These are phyloP conservation scores for Enoplosus armatus DNA, from an alignment of 2,797 vertebrate species.

Conservation along the genomic window DNA sequence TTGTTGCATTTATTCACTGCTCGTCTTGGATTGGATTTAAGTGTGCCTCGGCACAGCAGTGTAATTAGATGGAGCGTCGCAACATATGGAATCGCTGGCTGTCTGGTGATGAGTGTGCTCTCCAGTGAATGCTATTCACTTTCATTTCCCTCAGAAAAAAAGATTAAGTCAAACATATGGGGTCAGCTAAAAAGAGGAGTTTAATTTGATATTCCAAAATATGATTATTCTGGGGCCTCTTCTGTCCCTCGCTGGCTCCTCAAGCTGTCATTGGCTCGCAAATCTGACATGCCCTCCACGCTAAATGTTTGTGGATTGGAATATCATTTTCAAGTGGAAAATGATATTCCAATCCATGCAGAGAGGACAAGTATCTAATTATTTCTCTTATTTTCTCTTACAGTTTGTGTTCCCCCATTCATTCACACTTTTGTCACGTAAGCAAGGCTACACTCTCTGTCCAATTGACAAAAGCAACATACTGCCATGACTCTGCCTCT, in stretches of 20 bases:
- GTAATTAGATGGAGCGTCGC: slow-evolving; percentile 51
- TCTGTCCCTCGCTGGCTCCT: slow-evolving; percentile 9
- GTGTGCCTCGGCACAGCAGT: background rate
- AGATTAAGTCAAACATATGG: slow-evolving; percentile 62
- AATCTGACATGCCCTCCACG: background rate
- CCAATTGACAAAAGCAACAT: slow-evolving; percentile 16
- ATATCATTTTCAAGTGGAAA: background rate
- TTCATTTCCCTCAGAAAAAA: slow-evolving; percentile 48
- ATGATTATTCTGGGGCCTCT: slow-evolving; percentile 41
- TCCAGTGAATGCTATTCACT: slow-evolving; percentile 47
- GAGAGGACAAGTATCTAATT: background rate
- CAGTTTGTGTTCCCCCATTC: background rate
- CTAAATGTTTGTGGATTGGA: slow-evolving; percentile 17
- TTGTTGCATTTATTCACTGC: slow-evolving; percentile 27
- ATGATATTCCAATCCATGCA: too few species aligned
- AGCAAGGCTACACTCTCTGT: too few species aligned
- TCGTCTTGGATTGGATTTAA: slow-evolving; percentile 23
- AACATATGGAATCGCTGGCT: slow-evolving; percentile 50
- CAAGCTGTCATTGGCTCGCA: background rate
- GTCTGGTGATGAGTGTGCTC: slow-evolving; percentile 42
- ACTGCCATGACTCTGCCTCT: slow-evolving; percentile 37
- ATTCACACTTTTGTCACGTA: too few species aligned
- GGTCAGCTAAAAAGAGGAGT: slow-evolving; percentile 56
- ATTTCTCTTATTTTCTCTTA: background rate
- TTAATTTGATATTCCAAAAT: slow-evolving; percentile 60